A percentile compares a stretch with the other conserved stretches of the same genome.
These are phyloP conservation scores for Ectobius pallidus DNA, from an alignment of 2,888 invertebrate genomes.

Conservation along the genomic window DNA sequence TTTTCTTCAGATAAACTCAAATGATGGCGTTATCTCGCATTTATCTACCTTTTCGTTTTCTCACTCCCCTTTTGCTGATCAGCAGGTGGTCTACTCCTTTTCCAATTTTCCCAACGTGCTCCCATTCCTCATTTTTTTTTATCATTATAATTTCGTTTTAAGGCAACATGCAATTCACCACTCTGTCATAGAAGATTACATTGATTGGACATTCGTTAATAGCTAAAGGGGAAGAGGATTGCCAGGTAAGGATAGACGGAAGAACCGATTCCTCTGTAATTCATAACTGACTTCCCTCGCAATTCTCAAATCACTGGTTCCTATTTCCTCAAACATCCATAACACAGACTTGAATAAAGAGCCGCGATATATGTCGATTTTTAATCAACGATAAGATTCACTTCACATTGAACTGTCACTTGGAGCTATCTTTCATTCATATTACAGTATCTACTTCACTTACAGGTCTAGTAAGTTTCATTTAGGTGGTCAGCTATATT, in stretches of 20 bases:
- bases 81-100: conserved; percentile 22
- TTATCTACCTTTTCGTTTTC: background rate
- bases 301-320: background rate
- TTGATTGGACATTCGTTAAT: conserved; percentile 22
- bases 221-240: background rate
- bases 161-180: conserved; percentile 20
- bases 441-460: too few relatives aligned
- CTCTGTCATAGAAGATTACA: conserved; percentile 31
- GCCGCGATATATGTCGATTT: too few relatives aligned
- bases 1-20: too few relatives aligned
- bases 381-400: too few relatives aligned
- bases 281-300: background rate
- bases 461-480: too few relatives aligned
- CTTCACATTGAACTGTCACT: too few relatives aligned
- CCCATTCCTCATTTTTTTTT: conserved; percentile 14
- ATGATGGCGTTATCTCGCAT: background rate
- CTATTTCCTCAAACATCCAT: background rate
- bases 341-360: too few relatives aligned
- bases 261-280: background rate
- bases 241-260: conserved; percentile 5
- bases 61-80: background rate
- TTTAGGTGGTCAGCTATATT: too few relatives aligned
- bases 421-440: too few relatives aligned
- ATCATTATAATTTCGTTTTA: conserved; percentile 25
- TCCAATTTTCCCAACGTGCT: conserved; percentile 23